phyloP scores from a whole-genome alignment of 2,888 invertebrate species.

The Luffia ferchaultella region DNA sequence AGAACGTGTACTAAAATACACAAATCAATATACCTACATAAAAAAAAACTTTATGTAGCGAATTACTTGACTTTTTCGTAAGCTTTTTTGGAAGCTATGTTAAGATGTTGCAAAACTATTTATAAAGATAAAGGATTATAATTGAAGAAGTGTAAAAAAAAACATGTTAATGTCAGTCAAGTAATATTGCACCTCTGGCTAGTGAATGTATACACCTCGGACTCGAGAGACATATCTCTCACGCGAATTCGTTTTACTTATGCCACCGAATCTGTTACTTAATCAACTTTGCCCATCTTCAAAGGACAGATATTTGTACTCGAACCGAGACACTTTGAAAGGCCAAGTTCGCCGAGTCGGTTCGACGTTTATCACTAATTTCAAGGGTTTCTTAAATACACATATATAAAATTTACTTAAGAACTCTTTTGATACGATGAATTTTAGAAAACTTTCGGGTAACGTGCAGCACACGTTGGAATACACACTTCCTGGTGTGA shows the following conservation, averaged over 20 bases:
- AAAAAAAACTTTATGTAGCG: too few species aligned
- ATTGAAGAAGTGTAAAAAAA: too few species aligned
- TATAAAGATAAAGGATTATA: too few species aligned
- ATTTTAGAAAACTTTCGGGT: slow-evolving; percentile 41
- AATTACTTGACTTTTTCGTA: too few species aligned
- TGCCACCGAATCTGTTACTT: slow-evolving; percentile 32
- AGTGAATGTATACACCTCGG: not conserved
- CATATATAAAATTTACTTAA: slow-evolving; percentile 34
- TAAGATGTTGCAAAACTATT: too few species aligned
- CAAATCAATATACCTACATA: too few species aligned
- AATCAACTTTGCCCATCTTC: slow-evolving; percentile 34
- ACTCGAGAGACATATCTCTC: not conserved
- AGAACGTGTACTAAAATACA: too few species aligned
- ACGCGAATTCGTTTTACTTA: slow-evolving; percentile 31
- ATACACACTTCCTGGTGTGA: not conserved
- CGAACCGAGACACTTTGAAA: not conserved
- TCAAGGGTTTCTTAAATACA: not conserved
- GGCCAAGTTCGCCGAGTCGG: not conserved
- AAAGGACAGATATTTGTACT: not conserved
- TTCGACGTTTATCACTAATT: not conserved
- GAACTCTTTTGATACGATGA: not conserved
- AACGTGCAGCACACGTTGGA: not conserved
- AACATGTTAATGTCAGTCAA: too few species aligned
- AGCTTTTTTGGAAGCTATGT: too few species aligned
- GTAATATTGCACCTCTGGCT: not conserved